Evolutionary conservation across 2,888 invertebrate species (phyloP), one percentile per base, ranked within the genome.

Genomic region (Tachina lurida): DNA sequence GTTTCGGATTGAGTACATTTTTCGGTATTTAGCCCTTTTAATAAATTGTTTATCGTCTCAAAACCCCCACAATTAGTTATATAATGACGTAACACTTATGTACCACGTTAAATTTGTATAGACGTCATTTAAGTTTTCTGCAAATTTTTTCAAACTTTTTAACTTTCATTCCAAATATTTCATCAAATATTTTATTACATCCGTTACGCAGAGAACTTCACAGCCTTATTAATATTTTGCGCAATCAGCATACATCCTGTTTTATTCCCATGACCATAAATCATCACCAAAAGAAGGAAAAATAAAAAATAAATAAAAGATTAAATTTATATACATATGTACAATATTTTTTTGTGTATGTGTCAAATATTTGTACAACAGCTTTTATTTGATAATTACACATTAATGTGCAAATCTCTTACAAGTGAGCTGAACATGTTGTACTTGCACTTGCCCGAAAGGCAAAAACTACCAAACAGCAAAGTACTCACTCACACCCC

Each of bases 341-440:
- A 31, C 31, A 31, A 31, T 31, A 31, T 31, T 78, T 77, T 78
- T 70, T 54, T 85, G 17, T 75, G 70, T 79, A 76, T 86, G 56
- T 83, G 75, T 67, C 79, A 82, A 78, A 67, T 87, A 80, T 88
- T 87, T 88, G 75, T 84, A 80, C 76, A 86, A 88, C 79, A 87
- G 84, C 87, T 89, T 87, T 79, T 87, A 87, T 88, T 88, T 88
- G 88, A 91, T 91, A 91, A 91, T 90, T 91, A 89, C 88, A 88
- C 89, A 88, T 88, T 90, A 89, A 88, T 89, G 89, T 88, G 89
- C 88, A 89, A 90, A 89, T 88, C 77, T 86, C 47, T 63, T 49
- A 73, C 76, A 86, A 83, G 75, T 73, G 71, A 67, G 47, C 1
- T 39, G 47, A 73, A 79, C 41, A 63, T 63, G 39, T 82, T 31